Percentiles rank a stretch among this genome's conserved stretches.
These are phyloP conservation scores for Furnarius figulus DNA, from an alignment of 2,113 vertebrate genomes.

Conservation along the genomic window DNA sequence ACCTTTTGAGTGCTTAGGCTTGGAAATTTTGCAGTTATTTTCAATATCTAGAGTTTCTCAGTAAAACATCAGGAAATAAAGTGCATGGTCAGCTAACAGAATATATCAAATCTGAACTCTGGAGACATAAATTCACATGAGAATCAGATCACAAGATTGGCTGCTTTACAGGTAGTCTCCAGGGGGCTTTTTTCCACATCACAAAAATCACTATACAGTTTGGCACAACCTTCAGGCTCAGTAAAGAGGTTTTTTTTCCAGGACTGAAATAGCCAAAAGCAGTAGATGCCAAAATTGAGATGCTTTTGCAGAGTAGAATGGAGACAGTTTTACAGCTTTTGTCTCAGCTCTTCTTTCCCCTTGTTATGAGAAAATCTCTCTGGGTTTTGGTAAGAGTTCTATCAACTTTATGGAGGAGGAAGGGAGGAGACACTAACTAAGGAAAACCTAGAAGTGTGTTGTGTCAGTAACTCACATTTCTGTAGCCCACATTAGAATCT, in stretches of 20 bases:
- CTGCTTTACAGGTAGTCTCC: background rate
- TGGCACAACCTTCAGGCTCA: conserved; percentile 28
- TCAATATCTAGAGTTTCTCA: background rate
- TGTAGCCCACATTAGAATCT: background rate
- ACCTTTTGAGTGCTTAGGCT: background rate
- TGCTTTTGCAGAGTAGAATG: background rate
- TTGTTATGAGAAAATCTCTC: conserved; percentile 7
- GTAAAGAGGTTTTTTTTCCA: conserved; percentile 37
- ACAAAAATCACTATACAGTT: conserved; percentile 28
- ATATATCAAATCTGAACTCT: background rate
- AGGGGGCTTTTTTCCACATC: conserved; percentile 29
- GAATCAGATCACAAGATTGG: conserved; percentile 13
- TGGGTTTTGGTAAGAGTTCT: conserved; percentile 18
- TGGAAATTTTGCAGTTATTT: background rate
- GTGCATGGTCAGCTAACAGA: background rate
- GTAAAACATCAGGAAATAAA: background rate
- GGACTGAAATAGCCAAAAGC: conserved; percentile 9
- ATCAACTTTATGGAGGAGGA: background rate
- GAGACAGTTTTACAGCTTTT: conserved; percentile 50
- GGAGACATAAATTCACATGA: conserved; percentile 13
- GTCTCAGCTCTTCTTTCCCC: conserved; percentile 1
- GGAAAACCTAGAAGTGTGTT: background rate
- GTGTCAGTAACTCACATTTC: background rate
- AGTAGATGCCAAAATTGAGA: conserved; percentile 22
- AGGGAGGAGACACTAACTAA: background rate